Conservation (phyloP, 2,113 vertebrate species). For the Cyprinus carpio region DNA sequence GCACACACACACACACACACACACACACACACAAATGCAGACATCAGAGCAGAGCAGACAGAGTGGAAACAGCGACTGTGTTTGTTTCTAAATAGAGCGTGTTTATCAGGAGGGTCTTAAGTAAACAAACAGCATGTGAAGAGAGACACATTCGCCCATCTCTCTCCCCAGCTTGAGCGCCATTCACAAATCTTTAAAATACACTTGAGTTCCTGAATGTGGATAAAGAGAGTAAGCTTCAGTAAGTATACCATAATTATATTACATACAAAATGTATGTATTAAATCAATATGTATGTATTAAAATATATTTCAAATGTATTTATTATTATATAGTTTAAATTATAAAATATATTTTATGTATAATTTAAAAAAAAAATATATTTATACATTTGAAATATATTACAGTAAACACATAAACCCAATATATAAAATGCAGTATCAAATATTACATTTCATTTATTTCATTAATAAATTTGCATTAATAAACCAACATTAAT, state of each 20-base stretch:
- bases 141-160: conserved; percentile 11
- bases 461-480: neutral
- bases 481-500: neutral
- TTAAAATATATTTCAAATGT: too few species aligned
- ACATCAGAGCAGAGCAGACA: conserved; percentile 37
- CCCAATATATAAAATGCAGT: too few species aligned
- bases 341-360: too few species aligned
- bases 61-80: conserved; percentile 40
- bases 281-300: too few species aligned
- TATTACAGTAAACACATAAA: neutral
- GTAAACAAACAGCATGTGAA: conserved; percentile 58
- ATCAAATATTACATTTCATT: neutral
- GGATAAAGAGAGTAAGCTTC: neutral
- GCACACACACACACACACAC: neutral
- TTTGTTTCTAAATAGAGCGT: conserved; percentile 64
- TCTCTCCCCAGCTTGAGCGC: neutral
- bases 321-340: too few species aligned
- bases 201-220: neutral
- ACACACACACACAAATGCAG: conserved; percentile 27
- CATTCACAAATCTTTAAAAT: neutral
- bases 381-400: neutral
- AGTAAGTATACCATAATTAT: too few species aligned
- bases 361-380: too few species aligned
- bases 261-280: neutral
- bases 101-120: conserved; percentile 53